Base-by-base conservation (phyloP, 2,113 vertebrate species). In the Plecturocebus donacophilus region DNA sequence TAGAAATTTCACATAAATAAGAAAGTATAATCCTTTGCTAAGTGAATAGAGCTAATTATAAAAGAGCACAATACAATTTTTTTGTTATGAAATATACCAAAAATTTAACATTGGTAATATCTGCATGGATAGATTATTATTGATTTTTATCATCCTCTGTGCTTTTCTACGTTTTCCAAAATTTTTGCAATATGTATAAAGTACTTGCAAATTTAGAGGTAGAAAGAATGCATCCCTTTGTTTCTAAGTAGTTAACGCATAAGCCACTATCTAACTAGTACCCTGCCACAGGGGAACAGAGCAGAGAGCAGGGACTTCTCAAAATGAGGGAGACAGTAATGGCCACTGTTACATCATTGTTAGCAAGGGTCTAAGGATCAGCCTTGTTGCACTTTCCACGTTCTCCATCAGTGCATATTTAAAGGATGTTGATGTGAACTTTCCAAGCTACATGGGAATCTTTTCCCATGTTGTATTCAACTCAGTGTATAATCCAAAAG, bases 81-180 rank as follows among this genome's bases (percentile, higher is more conserved):
- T 71, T 47, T 40, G 91, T 92, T 73, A 27, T 12, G 27, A 93
- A 91, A 95, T 77, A 81, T 16, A 66, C 38, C 52, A 92, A 88
- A 38, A 42, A 9, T 23, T 80, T 87, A 91, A 56, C 23, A 86
- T n/a, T 86, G 5, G 3, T 58, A 68, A 30, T 56, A 75, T 80
- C 21, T 49, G 9, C 25, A 30, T 9, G 21, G 47, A 86, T 32
- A 20, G 35, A 87, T 90, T 87, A 75, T 54, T 73, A 25, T 25
- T 83, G 71, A 89, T 19, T 94, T 96, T 87, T 93, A 25, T 95
- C 38, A 87, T 85, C 52, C n/a, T 92, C 42, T 68, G 13, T 76
- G 38, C 25, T 58, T 96, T 58, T 96, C 35, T 79, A 20, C 21
- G 40, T 73, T 80, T 95, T 86, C 47, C 49, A 68, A 81, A 75